phyloP scores from a whole-genome alignment of 2,797 vertebrate genomes.

The Nannoperca obscura region DNA sequence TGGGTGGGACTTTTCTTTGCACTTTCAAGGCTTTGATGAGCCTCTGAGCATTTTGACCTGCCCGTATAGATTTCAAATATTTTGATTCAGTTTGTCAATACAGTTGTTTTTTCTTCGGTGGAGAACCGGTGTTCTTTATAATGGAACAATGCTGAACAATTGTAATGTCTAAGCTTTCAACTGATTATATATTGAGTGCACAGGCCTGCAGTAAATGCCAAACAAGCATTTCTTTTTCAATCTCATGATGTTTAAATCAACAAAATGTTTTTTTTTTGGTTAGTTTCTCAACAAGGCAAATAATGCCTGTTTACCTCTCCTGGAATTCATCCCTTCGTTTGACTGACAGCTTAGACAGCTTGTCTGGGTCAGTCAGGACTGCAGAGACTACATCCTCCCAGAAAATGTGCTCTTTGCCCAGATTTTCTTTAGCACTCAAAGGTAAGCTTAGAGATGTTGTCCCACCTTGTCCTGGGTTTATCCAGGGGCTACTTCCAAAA shows the following conservation, averaged over 20 bases:
- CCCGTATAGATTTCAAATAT: slow-evolving; percentile 59
- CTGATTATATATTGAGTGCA: slow-evolving; percentile 26
- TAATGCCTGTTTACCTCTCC: not conserved
- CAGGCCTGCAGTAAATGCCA: slow-evolving; percentile 34
- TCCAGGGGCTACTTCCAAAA: not conserved
- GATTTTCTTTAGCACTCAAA: not conserved
- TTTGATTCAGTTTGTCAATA: slow-evolving; percentile 52
- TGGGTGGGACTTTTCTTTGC: not conserved
- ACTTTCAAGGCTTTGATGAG: not conserved
- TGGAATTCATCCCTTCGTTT: not conserved
- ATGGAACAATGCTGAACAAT: slow-evolving; percentile 40
- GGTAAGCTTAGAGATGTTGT: not conserved
- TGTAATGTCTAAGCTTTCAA: slow-evolving; percentile 27
- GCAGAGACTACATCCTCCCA: not conserved
- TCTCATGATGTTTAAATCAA: slow-evolving; percentile 12
- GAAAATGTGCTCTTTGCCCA: not conserved
- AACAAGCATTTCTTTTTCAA: slow-evolving; percentile 23
- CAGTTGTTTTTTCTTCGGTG: slow-evolving; percentile 14
- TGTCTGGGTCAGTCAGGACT: slow-evolving; percentile 11
- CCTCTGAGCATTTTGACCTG: slow-evolving; percentile 40
- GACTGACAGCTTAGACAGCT: slow-evolving; percentile 13
- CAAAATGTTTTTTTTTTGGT: slow-evolving; percentile 12
- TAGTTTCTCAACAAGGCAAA: slow-evolving; percentile 17
- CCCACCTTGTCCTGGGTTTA: not conserved
- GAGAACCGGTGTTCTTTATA: slow-evolving; percentile 31